phyloP scores from a whole-genome alignment of 2,113 vertebrate genomes.

The Festucalex cinctus region DNA sequence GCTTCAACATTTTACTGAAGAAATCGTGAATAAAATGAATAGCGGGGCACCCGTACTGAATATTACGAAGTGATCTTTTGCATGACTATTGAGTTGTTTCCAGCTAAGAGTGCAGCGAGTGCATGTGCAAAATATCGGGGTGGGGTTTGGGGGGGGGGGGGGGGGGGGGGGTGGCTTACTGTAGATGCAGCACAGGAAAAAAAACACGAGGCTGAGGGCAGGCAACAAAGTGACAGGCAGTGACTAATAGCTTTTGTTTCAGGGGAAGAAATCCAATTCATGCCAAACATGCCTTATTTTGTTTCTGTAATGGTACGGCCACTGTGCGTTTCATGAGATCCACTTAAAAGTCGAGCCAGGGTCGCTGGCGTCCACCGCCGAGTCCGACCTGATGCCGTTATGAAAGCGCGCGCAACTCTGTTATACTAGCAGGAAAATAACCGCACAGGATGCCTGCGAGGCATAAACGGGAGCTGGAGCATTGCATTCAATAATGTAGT shows the following conservation, averaged over 20 bases:
- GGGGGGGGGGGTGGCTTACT: slow-evolving; percentile 54
- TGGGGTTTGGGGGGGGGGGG: slow-evolving; percentile 54
- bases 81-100: slow-evolving; percentile 49
- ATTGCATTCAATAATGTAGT: slow-evolving; percentile 78
- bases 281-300: slow-evolving; percentile 77
- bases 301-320: slow-evolving; percentile 74
- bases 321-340: slow-evolving; percentile 74
- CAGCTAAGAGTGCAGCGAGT: slow-evolving; percentile 39
- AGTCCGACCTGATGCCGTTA: slow-evolving; percentile 53
- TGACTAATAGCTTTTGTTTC: slow-evolving; percentile 72
- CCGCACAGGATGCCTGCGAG: slow-evolving; percentile 75
- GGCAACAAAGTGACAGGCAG: slow-evolving; percentile 70
- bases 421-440: slow-evolving; percentile 66
- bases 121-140: slow-evolving; percentile 54
- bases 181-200: slow-evolving; percentile 47
- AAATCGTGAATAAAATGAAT: slow-evolving; percentile 54
- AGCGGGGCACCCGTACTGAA: slow-evolving; percentile 30
- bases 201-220: slow-evolving; percentile 53
- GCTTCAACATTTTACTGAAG: slow-evolving; percentile 55
- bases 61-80: slow-evolving; percentile 34
- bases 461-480: slow-evolving; percentile 75
- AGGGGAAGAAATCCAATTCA: slow-evolving; percentile 73
- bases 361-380: slow-evolving; percentile 56
- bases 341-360: slow-evolving; percentile 68
- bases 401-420: slow-evolving; percentile 54